A percentile compares a stretch with the other conserved stretches of the same genome.
phyloP scores from a whole-genome alignment of 2,888 invertebrate genomes.

The Lacanobia oleracea region DNA sequence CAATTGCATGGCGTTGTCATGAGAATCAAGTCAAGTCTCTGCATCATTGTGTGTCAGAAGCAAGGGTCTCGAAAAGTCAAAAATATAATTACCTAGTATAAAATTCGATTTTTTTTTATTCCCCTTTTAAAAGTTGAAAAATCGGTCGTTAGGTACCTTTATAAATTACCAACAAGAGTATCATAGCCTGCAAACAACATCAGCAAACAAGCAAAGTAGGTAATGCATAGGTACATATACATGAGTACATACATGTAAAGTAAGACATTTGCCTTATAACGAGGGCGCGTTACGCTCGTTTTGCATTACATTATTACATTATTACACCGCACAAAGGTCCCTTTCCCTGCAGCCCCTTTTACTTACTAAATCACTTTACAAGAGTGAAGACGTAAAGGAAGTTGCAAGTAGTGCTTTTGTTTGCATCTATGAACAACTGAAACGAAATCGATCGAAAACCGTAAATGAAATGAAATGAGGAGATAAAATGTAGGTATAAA shows the following conservation, averaged over 20 bases:
- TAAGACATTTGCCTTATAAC: conserved; percentile 8
- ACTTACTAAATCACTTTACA: neutral
- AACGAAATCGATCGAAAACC: neutral
- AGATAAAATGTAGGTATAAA: too few relatives aligned
- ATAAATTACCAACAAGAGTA: neutral
- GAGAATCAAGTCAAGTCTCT: neutral
- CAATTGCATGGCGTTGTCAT: neutral
- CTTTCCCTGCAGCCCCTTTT: conserved; percentile 1
- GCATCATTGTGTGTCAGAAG: too few relatives aligned
- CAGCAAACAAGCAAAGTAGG: neutral
- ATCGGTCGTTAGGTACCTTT: neutral
- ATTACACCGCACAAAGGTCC: conserved; percentile 3
- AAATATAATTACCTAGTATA: neutral
- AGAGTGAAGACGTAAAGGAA: neutral
- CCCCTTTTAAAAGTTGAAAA: too few relatives aligned
- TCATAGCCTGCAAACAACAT: neutral
- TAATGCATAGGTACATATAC: neutral
- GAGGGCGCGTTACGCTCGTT: neutral
- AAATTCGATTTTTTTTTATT: neutral
- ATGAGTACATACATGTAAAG: neutral
- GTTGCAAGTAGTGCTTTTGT: neutral
- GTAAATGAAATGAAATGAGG: too few relatives aligned
- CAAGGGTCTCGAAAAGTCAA: too few relatives aligned
- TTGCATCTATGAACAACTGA: neutral
- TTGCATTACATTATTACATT: conserved; percentile 21